Percentiles rank a stretch among this genome's conserved stretches.
Evolutionary conservation across 2,113 vertebrate species (phyloP).

Genomic region (Bagarius yarrelli): DNA sequence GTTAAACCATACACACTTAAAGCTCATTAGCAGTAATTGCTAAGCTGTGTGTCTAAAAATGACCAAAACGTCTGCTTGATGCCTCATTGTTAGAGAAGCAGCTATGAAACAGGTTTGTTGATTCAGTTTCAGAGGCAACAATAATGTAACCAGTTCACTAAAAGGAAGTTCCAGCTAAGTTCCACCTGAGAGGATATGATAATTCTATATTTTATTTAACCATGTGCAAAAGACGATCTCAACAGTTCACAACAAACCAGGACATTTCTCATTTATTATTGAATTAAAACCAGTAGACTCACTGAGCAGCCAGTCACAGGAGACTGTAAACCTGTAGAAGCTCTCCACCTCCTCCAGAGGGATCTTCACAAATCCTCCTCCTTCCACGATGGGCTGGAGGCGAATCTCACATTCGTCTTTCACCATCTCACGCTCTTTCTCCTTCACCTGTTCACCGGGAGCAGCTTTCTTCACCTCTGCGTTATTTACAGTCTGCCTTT

Average conservation of each 20-base stretch:
- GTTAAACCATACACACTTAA: not conserved
- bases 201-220: not conserved
- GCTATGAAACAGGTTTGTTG: not conserved
- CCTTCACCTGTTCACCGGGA: slow-evolving; percentile 32
- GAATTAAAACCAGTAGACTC: slow-evolving; percentile 50
- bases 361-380: slow-evolving; percentile 58
- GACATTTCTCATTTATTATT: not conserved
- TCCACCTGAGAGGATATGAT: not conserved
- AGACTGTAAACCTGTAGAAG: slow-evolving; percentile 63
- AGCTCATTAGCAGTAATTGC: not conserved
- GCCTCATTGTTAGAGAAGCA: not conserved
- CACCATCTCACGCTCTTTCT: slow-evolving; percentile 16
- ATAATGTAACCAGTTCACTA: not conserved
- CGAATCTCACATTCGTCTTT: slow-evolving; percentile 33
- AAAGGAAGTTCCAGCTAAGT: not conserved
- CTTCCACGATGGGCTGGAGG: slow-evolving; percentile 23
- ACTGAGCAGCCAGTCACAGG: slow-evolving; percentile 67
- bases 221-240: too few relatives aligned
- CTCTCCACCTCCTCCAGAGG: slow-evolving; percentile 68
- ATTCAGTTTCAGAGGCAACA: not conserved
- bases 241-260: not conserved
- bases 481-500: slow-evolving; percentile 8
- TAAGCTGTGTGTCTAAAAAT: not conserved
- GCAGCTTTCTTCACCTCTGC: not conserved
- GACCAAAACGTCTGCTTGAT: not conserved